Base-by-base conservation (phyloP, 2,797 vertebrate genomes). In the Oreortyx pictus region DNA sequence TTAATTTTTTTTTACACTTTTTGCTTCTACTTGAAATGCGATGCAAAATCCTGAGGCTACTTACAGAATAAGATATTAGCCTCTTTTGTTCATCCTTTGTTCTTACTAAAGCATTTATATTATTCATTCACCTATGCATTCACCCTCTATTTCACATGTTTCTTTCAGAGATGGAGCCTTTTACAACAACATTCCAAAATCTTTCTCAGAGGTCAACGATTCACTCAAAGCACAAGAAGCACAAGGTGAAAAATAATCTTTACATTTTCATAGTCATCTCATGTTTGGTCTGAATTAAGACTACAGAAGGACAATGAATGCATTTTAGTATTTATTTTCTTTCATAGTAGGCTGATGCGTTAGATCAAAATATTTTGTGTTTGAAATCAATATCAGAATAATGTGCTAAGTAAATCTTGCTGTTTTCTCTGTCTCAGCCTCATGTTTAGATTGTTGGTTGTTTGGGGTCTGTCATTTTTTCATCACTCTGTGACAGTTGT, bases 221-320 rank as follows among this genome's bases (percentile, higher is more conserved):
- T 87, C 9, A 39, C n/a, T 80, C 29, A 18, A 52, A 33, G 39
- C 39, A 39, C 39, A 39, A 39, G 39, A 2, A 76, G 35, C 11
- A 44, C 64, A 71, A 91, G 22, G 66, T 71, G 65, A 77, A 88
- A 95, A 57, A 6, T 33, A 22, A 72, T 72, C 33, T 93, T 90
- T 35, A 46, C 20, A 24, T 88, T 68, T 94, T 92, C 67, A 23
- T 88, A 70, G 86, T 73, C 50, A 76, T 8, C 22, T 76, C 23
- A 9, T 59, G 37, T 37, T 79, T 72, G 31, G 19, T 61, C n/a
- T 91, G 72, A 90, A 80, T 82, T 87, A 82, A 64, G 72, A 74
- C 27, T 71, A 41, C 23, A 77, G 75, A 68, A 89, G 44, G 33
- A 67, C 41, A 41, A 43, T 8, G 37, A 76, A 87, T 80, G 29